These are phyloP conservation scores for Cydia splendana DNA, from an alignment of 1,140 invertebrate genomes.

Conservation along the genomic window DNA sequence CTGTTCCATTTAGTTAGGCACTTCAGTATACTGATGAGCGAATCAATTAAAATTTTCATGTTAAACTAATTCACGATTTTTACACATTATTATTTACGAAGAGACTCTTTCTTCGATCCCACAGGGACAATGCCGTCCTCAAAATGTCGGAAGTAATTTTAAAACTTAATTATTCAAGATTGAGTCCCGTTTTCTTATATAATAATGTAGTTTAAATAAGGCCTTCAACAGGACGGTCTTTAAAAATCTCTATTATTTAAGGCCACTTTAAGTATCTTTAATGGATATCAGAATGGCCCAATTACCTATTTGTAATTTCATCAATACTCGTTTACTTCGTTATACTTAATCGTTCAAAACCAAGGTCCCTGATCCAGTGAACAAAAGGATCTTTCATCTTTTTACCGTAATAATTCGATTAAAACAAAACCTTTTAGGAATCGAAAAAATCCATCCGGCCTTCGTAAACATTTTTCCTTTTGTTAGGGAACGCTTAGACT, in stretches of 20 bases:
- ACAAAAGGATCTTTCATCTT: constrained; percentile 23
- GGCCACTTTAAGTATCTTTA: neutral
- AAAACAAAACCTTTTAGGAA: neutral
- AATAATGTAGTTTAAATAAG: too few relatives aligned
- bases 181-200: too few relatives aligned
- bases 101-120: too few relatives aligned
- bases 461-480: constrained; percentile 2
- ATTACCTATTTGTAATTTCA: neutral
- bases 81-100: too few relatives aligned
- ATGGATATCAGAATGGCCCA: neutral
- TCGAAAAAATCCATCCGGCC: neutral
- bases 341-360: constrained; percentile 4
- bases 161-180: too few relatives aligned
- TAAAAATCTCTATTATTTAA: neutral
- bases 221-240: neutral
- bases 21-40: too few relatives aligned
- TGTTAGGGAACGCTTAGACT: neutral
- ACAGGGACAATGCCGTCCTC: too few relatives aligned
- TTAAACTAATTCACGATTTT: too few relatives aligned
- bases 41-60: too few relatives aligned
- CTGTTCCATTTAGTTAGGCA: too few relatives aligned
- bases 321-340: neutral
- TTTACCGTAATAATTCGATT: constrained; percentile 25
- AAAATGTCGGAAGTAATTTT: too few relatives aligned
- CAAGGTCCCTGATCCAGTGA: neutral